Evolutionary conservation across 2,113 vertebrate species (phyloP).

Genomic region (Callionymus lyra): DNA sequence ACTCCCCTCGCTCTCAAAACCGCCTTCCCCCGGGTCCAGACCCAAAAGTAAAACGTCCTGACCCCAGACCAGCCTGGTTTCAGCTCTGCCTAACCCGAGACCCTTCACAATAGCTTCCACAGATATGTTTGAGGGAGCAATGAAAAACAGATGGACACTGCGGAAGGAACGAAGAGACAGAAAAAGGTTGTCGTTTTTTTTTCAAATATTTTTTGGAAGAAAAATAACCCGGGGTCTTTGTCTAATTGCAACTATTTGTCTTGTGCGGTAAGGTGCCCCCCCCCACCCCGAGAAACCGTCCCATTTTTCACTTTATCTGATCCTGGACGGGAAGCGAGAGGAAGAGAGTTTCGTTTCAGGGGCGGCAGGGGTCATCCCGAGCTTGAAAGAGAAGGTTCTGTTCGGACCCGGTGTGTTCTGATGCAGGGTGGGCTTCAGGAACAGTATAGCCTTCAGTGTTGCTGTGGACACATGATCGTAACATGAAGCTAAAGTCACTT

Average conservation of each 20-base stretch:
- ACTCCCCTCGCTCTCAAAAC: slow-evolving; percentile 71
- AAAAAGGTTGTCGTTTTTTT: too few relatives aligned
- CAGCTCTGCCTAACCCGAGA: slow-evolving; percentile 35
- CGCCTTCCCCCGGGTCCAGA: slow-evolving; percentile 37
- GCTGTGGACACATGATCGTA: neutral
- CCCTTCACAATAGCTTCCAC: slow-evolving; percentile 45
- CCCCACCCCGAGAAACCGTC: slow-evolving; percentile 42
- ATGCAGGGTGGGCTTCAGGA: too few relatives aligned
- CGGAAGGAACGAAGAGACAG: slow-evolving; percentile 45
- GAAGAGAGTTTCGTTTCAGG: slow-evolving; percentile 28
- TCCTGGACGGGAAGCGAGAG: slow-evolving; percentile 47
- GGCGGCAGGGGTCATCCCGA: slow-evolving; percentile 13
- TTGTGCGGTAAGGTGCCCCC: slow-evolving; percentile 62
- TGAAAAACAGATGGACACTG: slow-evolving; percentile 73
- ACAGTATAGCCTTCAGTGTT: too few relatives aligned
- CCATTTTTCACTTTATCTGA: slow-evolving; percentile 67
- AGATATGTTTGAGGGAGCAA: slow-evolving; percentile 68
- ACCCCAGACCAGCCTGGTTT: slow-evolving; percentile 34
- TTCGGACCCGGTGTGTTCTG: slow-evolving; percentile 27
- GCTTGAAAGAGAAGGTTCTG: slow-evolving; percentile 37
- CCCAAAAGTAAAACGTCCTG: slow-evolving; percentile 48
- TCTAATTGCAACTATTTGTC: slow-evolving; percentile 75
- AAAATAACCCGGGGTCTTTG: slow-evolving; percentile 73
- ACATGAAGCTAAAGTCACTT: too few relatives aligned
- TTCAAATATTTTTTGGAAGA: slow-evolving; percentile 81